These are phyloP conservation scores for Petrocephalus zakoni DNA, from an alignment of 2,113 vertebrate species.

Conservation along the genomic window DNA sequence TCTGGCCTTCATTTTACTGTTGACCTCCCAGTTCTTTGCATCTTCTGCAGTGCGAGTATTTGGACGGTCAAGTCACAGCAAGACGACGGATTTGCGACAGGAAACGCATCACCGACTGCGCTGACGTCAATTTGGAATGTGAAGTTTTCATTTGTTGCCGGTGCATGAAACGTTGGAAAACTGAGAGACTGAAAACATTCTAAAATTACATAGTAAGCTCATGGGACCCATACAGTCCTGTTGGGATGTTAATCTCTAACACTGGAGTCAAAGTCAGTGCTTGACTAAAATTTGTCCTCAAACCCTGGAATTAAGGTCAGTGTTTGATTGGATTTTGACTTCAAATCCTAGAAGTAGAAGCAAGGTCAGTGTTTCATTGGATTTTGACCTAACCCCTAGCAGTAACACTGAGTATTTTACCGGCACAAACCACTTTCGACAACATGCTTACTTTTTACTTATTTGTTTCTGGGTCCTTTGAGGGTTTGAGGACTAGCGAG, in stretches of 20 bases:
- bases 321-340: neutral
- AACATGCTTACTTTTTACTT: neutral
- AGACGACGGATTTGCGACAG: neutral
- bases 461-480: neutral
- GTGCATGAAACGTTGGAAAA: neutral
- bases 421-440: neutral
- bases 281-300: neutral
- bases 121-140: neutral
- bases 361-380: neutral
- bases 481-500: neutral
- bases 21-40: neutral
- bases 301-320: neutral
- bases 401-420: neutral
- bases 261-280: neutral
- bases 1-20: neutral
- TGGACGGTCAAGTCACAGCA: neutral
- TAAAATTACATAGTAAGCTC: neutral
- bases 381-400: neutral
- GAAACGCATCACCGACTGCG: neutral
- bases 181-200: neutral
- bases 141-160: neutral
- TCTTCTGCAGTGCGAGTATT: neutral
- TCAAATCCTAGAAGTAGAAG: neutral
- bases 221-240: neutral
- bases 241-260: neutral